Evolutionary conservation across 2,113 vertebrate species (phyloP), one percentile per base, ranked within the genome.

Genomic region (Entelurus aequoreus): DNA sequence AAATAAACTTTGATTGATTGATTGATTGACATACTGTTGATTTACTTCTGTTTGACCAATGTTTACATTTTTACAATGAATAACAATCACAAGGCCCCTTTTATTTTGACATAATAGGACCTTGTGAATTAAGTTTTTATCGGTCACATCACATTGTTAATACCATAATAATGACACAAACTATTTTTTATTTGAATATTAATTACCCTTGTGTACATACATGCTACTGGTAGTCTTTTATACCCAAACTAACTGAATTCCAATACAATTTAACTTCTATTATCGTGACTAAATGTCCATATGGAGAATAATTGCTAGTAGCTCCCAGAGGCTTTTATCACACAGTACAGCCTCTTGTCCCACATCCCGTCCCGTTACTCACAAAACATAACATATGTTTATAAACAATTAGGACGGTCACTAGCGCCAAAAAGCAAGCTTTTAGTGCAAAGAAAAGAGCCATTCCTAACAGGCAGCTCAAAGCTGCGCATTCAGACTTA

Each of bases 401-500:
- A 53, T 10, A 19, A 51, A 7, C 15, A 19, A 4, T 4, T 12
- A 46, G 42, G 11, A 9, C 19, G 38, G 3, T 6, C 11, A 57
- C 40, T 8, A 13, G 1, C 19, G 38, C 19, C 28, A 2, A 1
- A 16, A 37, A 55, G 56, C 62, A 54, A 49, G 54, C 44, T 56
- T 3, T 50, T 16, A 60, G 61, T 28, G 10, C 52, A 54, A 1
- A 66, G 16, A 77, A 52, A 73, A 63, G 21, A 67, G 62, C 68
- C 68, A 71, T 83, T 80, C 67, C 66, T 72, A 49, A 68, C 63
- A 77, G 60, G 51, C 61, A 69, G 69, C 66, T 68, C 79, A 66
- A 54, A 81, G 81, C 75, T 81, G 74, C 83, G 86, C 72, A 80
- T 60, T 60, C 72, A 74, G 36, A 84, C 86, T 86, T 77, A 88